These are phyloP conservation scores for Alectoris magna DNA, from an alignment of 2,797 vertebrate genomes.

Conservation along the genomic window DNA sequence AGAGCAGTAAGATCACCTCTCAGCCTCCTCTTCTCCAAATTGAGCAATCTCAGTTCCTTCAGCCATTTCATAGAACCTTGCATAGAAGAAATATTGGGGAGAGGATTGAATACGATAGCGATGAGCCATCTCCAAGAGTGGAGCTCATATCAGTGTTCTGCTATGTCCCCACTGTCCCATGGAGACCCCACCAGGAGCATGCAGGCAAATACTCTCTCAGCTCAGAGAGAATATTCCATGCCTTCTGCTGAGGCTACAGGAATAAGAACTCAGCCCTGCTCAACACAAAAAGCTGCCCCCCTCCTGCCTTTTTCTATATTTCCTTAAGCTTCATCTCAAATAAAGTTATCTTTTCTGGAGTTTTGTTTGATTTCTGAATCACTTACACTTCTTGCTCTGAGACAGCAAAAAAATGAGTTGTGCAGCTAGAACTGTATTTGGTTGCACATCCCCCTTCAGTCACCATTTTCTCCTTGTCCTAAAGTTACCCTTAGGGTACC, in stretches of 20 bases:
- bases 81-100: background rate
- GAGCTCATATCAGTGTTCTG: background rate
- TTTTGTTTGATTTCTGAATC: background rate
- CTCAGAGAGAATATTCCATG: background rate
- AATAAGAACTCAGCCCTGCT: background rate
- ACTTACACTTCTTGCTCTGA: background rate
- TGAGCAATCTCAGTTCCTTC: too few species aligned
- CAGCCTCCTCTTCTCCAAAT: too few species aligned
- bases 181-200: background rate
- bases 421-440: background rate
- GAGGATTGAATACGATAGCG: background rate
- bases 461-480: constrained; percentile 30
- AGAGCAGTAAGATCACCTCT: too few species aligned
- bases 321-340: background rate
- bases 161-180: accelerated
- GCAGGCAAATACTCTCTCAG: background rate
- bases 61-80: background rate
- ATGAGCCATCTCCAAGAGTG: background rate
- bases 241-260: background rate
- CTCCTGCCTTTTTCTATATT: background rate
- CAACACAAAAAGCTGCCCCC: background rate
- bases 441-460: background rate
- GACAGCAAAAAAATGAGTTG: background rate
- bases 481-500: background rate
- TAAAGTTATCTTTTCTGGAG: accelerated